A percentile compares a stretch with the other conserved stretches of the same genome.
Conservation (phyloP, 2,113 vertebrate genomes). For the Formicarius rufipectus region DNA sequence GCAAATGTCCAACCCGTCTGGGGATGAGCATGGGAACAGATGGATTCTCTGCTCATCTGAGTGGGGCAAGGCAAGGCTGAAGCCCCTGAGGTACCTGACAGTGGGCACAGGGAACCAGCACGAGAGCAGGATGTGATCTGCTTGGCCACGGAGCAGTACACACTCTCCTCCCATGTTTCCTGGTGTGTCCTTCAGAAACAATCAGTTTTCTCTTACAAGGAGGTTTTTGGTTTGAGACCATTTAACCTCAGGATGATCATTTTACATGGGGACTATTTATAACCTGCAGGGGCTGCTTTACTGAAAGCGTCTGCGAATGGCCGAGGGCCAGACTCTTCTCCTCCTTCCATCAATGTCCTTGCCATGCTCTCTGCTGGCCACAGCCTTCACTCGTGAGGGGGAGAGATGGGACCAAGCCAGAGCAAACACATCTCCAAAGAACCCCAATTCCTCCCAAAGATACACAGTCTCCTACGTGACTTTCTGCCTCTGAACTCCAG, state of each 20-base stretch:
- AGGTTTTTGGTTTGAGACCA: constrained; percentile 56
- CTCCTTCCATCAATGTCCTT: not conserved
- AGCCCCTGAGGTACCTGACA: not conserved
- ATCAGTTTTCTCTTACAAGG: not conserved
- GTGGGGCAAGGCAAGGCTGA: not conserved
- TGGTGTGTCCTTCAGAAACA: constrained; percentile 27
- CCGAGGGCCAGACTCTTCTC: not conserved
- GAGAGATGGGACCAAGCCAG: not conserved
- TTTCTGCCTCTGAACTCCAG: not conserved
- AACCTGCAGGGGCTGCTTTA: constrained; percentile 28
- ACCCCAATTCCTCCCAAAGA: not conserved
- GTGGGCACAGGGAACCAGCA: not conserved
- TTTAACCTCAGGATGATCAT: constrained; percentile 46
- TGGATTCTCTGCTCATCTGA: not conserved
- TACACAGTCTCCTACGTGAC: not conserved
- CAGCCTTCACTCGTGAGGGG: not conserved
- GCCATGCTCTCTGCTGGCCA: not conserved
- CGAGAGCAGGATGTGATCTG: not conserved
- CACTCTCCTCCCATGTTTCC: not conserved
- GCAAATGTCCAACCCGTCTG: accelerated
- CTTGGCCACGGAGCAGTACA: accelerated
- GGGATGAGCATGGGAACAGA: not conserved
- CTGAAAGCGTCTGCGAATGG: constrained; percentile 16
- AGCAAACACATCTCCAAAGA: not conserved
- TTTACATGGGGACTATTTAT: constrained; percentile 58